Evolutionary conservation across 2,888 invertebrate genomes (phyloP), one percentile per base, ranked within the genome.

Genomic region (Agriopis marginaria): DNA sequence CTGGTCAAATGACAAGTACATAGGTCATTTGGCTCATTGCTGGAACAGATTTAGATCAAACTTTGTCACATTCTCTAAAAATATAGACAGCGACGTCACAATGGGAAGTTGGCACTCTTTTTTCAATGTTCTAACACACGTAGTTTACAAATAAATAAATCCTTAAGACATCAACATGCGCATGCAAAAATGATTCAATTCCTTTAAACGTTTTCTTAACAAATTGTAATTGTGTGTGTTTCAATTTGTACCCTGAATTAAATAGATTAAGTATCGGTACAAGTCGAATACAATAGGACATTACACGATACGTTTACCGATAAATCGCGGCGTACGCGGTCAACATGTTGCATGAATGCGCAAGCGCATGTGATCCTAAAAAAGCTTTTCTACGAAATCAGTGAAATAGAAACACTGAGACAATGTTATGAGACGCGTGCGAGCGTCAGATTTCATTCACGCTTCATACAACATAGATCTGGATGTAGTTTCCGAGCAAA

Each of bases 231-330:
- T n/a, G n/a, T n/a, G n/a, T n/a, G n/a, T n/a, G n/a, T n/a, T n/a
- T n/a, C 78, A 80, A 83, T 82, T 80, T 80, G 81, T 82, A 83
- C 81, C 81, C 82, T 78, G 80, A 84, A 85, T 85, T 82, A 81
- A 80, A 75, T 72, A 82, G 87, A 88, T 86, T 45, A 77, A 81
- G 74, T 82, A 86, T 86, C 82, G 77, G 76, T 79, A 79, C 76
- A 77, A 65, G 58, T 70, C 75, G 83, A 86, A 86, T 79, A 89
- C 89, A 89, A 89, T 88, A 78, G 86, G 71, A 85, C 83, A 86
- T 85, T 85, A 82, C 79, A 78, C 72, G 81, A 79, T 85, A 79
- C 73, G 78, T 83, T 81, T 82, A 82, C 77, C 78, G 82, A 84
- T 85, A 84, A 83, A 83, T 83, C 79, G 80, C 82, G 45, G 79